Evolutionary conservation across 2,797 vertebrate species (phyloP).

Genomic region (Argyrosomus regius): DNA sequence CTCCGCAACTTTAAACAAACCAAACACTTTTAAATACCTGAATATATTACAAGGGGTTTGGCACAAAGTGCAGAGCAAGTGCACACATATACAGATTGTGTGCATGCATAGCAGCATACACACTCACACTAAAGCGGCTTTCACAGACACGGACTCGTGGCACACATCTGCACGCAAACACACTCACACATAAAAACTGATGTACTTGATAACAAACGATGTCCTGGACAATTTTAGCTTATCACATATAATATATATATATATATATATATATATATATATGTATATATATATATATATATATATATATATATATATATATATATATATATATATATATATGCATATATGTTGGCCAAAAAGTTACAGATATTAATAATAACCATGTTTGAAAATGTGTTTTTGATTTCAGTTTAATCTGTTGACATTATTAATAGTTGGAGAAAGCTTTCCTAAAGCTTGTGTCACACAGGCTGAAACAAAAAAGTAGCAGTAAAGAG

Average conservation of each 20-base stretch:
- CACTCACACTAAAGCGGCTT: constrained; percentile 19
- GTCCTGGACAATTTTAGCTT: background rate
- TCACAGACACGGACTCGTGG: background rate
- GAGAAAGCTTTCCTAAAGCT: background rate
- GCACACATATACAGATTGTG: constrained; percentile 39
- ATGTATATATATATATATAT: background rate
- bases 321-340: background rate
- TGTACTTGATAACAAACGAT: background rate
- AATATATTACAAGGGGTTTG: constrained; percentile 82
- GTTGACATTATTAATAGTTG: background rate
- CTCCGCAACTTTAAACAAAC: constrained; percentile 87
- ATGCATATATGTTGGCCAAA: background rate
- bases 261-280: background rate
- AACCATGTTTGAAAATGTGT: background rate
- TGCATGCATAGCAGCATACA: constrained; percentile 5
- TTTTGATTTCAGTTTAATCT: background rate
- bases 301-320: background rate
- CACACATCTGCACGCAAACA: background rate
- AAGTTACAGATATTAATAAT: background rate
- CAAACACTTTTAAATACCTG: constrained; percentile 86
- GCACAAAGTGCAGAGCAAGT: constrained; percentile 62
- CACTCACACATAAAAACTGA: background rate
- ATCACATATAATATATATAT: background rate
- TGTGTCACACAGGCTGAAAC: background rate
- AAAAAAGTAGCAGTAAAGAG: background rate